A percentile compares a stretch with the other conserved stretches of the same genome.
phyloP scores from a whole-genome alignment of 1,140 invertebrate species.

The Asbolus verrucosus region DNA sequence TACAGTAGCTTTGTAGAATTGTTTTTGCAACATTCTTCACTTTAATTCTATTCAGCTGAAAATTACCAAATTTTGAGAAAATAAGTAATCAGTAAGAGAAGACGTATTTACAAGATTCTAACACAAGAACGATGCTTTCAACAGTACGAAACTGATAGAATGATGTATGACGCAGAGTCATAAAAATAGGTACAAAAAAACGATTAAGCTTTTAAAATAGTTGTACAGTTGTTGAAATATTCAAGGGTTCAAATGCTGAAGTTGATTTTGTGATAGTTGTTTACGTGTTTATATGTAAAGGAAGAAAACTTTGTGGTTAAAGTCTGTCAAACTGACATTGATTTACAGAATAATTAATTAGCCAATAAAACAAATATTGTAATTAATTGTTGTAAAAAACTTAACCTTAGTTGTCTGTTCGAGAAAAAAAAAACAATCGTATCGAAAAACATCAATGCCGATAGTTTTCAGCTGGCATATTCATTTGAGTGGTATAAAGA shows the following conservation, averaged over 20 bases:
- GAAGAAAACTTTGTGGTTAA: slow-evolving; percentile 3
- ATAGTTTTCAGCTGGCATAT: slow-evolving; percentile 31
- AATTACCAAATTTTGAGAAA: too few species aligned
- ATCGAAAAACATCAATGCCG: slow-evolving; percentile 31
- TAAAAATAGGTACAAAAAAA: neutral
- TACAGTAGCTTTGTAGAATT: neutral
- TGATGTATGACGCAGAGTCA: neutral
- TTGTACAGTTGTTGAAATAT: slow-evolving; percentile 3
- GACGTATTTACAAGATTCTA: too few species aligned
- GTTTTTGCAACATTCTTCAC: neutral
- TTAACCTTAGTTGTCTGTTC: slow-evolving; percentile 29
- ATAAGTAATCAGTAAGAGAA: too few species aligned
- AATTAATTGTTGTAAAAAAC: slow-evolving; percentile 36
- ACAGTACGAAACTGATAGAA: too few species aligned
- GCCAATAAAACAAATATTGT: slow-evolving; percentile 37
- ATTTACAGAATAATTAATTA: slow-evolving; percentile 39
- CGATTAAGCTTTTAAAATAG: too few species aligned
- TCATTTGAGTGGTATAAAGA: slow-evolving; percentile 12
- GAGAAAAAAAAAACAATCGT: slow-evolving; percentile 1
- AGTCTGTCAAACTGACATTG: slow-evolving; percentile 30
- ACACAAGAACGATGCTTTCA: too few species aligned
- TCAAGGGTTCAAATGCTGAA: neutral
- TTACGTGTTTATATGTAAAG: neutral
- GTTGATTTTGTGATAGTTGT: slow-evolving; percentile 10
- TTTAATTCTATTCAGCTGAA: too few species aligned